Evolutionary conservation across 2,797 vertebrate genomes (phyloP).

Genomic region (Onychomys torridus): DNA sequence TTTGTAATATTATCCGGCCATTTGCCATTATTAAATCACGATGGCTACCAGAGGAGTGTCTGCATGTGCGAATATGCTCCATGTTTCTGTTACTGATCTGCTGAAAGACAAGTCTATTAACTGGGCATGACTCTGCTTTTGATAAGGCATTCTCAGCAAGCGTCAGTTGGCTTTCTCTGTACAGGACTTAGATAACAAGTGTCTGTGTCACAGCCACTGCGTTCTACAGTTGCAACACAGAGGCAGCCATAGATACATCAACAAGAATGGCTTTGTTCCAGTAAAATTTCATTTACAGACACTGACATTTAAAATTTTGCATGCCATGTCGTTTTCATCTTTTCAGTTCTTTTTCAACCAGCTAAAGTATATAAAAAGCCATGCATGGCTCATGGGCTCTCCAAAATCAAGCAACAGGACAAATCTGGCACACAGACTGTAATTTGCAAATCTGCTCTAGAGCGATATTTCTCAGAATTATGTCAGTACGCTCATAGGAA

Average conservation of each 20-base stretch:
- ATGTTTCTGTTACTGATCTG: neutral
- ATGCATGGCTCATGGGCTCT: neutral
- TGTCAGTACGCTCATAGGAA: neutral
- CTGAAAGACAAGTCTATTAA: neutral
- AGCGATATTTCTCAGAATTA: neutral
- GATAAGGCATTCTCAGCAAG: neutral
- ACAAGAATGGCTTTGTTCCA: neutral
- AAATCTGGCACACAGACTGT: neutral
- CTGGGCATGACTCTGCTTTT: neutral
- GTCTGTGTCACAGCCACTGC: neutral
- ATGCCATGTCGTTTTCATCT: neutral
- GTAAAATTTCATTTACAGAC: neutral
- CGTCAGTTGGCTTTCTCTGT: neutral
- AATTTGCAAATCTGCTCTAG: neutral
- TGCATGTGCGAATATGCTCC: neutral
- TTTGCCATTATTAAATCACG: neutral
- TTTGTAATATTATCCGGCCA: neutral
- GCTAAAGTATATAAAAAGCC: constrained; percentile 42
- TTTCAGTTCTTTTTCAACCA: neutral
- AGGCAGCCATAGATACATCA: neutral
- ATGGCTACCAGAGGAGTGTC: neutral
- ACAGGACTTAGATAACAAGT: neutral
- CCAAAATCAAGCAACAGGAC: neutral
- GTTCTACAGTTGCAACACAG: neutral
- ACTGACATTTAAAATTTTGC: neutral